Base-by-base conservation (phyloP, 2,113 vertebrate species). In the Semnornis frantzii region DNA sequence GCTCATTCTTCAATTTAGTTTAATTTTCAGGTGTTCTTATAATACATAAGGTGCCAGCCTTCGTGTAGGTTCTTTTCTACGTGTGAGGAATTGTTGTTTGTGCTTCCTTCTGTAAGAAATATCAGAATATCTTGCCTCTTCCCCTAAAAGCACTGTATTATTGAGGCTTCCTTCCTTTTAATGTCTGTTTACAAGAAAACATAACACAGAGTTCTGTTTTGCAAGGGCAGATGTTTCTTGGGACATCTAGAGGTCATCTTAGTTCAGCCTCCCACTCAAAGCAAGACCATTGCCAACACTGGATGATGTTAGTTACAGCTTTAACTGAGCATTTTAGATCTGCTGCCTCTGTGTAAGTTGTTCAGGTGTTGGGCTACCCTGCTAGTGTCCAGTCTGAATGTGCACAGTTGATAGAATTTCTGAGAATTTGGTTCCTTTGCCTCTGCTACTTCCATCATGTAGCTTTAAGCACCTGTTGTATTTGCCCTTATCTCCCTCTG, bases 161-260 rank as follows among this genome's bases (percentile, higher is more conserved):
- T 70, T 74, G 42, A 37, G 25, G 3, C 18, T 58, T 46, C 76
- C 23, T 59, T 85, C 30, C n/a, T 73, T 87, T 87, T 66, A 42
- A 9, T 63, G 42, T 73, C 60, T 50, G 34, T 72, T 82, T 79
- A 25, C 8, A 73, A 73, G 60, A 18, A 60, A 31, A 2, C 15
- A 6, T 27, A 2, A 39, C 52, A 8, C 42, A 20, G 52, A 70
- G 52, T 68, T 92, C 39, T 57, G 55, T 57, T 30, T 17, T 16
- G 23, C 46, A 74, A 31, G 14, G 87, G 71, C 75, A 87, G 93
- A 69, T 94, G 91, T 94, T 74, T 55, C 55, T 89, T 82, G 64
- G n/a, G 37, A 89, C 90, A 87, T 92, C 71, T 89, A 92, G 87
- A 82, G 92, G 85, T 95, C 85, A 57, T 93, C 42, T 93, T 42